Evolutionary conservation across 1,140 invertebrate species (phyloP).

Genomic region (Drosophila sulfurigaster): DNA sequence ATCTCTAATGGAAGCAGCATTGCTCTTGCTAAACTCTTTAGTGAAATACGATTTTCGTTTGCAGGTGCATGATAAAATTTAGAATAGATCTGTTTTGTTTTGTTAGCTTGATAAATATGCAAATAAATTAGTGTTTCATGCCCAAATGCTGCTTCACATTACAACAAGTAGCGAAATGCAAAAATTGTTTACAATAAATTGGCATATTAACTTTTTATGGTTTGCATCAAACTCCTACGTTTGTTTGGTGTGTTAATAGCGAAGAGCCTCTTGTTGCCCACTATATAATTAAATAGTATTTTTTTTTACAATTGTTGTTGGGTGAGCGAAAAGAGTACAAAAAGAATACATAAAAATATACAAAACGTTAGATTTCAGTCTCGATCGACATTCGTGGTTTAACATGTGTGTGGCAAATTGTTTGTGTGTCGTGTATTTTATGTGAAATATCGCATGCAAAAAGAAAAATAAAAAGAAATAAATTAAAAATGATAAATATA

Average conservation of each 20-base stretch:
- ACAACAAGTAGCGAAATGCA: constrained; percentile 52
- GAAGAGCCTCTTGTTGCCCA: constrained; percentile 72
- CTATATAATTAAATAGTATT: constrained; percentile 63
- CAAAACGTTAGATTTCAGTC: constrained; percentile 61
- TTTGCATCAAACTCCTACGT: constrained; percentile 78
- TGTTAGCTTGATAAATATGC: constrained; percentile 19
- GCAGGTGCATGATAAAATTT: constrained; percentile 34
- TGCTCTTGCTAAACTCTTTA: constrained; percentile 26
- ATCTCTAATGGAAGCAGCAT: constrained; percentile 71
- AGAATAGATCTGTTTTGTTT: constrained; percentile 11
- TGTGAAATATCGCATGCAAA: constrained; percentile 60
- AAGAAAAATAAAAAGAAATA: constrained; percentile 58
- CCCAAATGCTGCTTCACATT: constrained; percentile 72
- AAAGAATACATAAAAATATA: constrained; percentile 78
- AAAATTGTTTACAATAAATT: constrained; percentile 65
- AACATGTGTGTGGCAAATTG: constrained; percentile 29
- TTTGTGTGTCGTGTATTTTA: constrained; percentile 42
- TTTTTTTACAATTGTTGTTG: constrained; percentile 59
- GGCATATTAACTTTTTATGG: constrained; percentile 83
- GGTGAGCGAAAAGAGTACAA: constrained; percentile 63
- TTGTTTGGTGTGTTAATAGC: constrained; percentile 76
- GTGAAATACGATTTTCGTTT: constrained; percentile 24
- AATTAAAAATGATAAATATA: constrained; percentile 47
- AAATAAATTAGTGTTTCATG: constrained; percentile 28
- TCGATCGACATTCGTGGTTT: constrained; percentile 56